Evolutionary conservation across 2,888 invertebrate genomes (phyloP).

Genomic region (Crematogaster levior): DNA sequence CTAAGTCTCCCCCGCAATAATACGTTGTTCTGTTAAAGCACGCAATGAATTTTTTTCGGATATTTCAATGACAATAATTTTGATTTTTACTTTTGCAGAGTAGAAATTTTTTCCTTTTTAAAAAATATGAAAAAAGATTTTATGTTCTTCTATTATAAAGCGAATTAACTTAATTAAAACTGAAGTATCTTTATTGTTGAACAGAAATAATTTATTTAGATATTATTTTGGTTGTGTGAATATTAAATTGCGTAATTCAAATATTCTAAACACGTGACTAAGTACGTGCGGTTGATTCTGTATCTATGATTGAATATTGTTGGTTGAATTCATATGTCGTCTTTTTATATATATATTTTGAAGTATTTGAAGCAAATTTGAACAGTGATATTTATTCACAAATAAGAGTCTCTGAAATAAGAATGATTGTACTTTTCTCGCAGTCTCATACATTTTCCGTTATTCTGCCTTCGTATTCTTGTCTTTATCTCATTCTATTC

Average conservation of each 20-base stretch:
- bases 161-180: neutral
- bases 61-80: neutral
- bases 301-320: neutral
- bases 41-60: neutral
- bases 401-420: conserved; percentile 18
- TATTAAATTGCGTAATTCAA: neutral
- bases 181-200: neutral
- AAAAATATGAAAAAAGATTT: neutral
- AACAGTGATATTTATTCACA: conserved; percentile 6
- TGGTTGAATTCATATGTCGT: neutral
- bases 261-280: neutral
- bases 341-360: neutral
- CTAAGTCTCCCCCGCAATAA: neutral
- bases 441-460: conserved; percentile 38
- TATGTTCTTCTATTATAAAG: neutral
- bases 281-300: neutral
- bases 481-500: conserved; percentile 46
- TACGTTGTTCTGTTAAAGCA: neutral
- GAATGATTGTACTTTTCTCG: conserved; percentile 21
- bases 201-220: neutral
- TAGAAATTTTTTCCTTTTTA: neutral
- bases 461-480: conserved; percentile 34
- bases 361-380: neutral
- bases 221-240: too few relatives aligned
- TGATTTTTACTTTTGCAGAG: neutral